phyloP scores from a whole-genome alignment of 2,888 invertebrate species.

The Hymenopus coronatus region DNA sequence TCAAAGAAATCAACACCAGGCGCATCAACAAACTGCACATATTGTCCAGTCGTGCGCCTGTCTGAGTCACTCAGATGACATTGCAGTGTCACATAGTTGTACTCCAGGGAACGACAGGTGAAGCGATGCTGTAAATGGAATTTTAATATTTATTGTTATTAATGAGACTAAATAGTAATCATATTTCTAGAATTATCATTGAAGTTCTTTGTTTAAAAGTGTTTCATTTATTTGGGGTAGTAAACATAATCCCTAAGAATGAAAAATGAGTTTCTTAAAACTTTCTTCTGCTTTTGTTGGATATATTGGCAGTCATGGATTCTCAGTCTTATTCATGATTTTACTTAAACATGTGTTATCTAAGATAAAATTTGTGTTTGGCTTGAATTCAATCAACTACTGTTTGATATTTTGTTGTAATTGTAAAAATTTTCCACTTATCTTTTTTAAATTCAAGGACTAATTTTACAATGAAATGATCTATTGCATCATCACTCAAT shows the following conservation, averaged over 20 bases:
- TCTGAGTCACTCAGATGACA: slow-evolving; percentile 90
- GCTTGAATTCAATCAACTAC: too few species aligned
- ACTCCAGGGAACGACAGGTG: slow-evolving; percentile 87
- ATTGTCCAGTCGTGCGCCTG: slow-evolving; percentile 80
- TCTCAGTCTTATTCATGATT: too few species aligned
- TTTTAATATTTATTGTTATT: neutral
- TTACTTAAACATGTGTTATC: too few species aligned
- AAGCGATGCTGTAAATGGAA: slow-evolving; percentile 68
- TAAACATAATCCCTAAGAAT: neutral
- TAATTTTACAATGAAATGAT: too few species aligned
- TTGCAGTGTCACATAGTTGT: slow-evolving; percentile 89
- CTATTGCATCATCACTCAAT: too few species aligned
- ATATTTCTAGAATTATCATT: neutral
- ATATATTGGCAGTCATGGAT: too few species aligned
- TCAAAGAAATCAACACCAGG: slow-evolving; percentile 83
- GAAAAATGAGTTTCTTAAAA: too few species aligned
- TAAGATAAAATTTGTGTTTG: too few species aligned
- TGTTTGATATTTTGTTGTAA: too few species aligned
- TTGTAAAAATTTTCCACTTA: too few species aligned
- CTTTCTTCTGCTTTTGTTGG: too few species aligned
- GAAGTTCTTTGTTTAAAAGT: neutral
- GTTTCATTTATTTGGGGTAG: neutral
- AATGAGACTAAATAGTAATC: neutral
- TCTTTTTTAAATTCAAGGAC: too few species aligned
- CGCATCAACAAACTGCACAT: slow-evolving; percentile 86